Base-by-base conservation (phyloP, 1,140 invertebrate genomes). In the Drosophila arizonae region DNA sequence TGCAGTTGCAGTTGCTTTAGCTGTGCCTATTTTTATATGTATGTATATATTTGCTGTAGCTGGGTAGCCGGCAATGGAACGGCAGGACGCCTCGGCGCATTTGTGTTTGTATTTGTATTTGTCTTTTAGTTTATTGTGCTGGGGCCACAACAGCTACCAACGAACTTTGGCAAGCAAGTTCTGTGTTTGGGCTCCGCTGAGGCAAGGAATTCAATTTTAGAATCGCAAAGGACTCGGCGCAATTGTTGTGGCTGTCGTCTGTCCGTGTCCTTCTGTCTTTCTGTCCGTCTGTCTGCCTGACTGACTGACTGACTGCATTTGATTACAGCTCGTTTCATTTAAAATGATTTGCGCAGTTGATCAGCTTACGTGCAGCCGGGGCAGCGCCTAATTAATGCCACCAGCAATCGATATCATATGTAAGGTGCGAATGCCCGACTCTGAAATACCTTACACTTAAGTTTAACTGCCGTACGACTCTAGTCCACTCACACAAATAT, bases 131-230 rank as follows among this genome's bases (percentile, higher is more conserved):
- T 81, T 82, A 88, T 87, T 73, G 84, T 87, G 69, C 66, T 65
- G 72, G 66, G 68, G 68, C 76, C 46, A 52, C 58, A 63, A 50
- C 52, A 75, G 52, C 66, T 55, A 48, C 48, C 74, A 85, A 48
- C 55, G 69, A 85, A 85, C 81, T 80, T 81, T 72, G 58, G 68
- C 76, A 30, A 39, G 57, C 24, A 56, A 62, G 57, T 82, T 82
- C 87, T 81, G 82, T 87, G 67, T 79, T 86, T 86, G 82, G 76
- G 72, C 72, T 87, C 77, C 79, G 78, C 74, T 82, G 76, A 87
- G 73, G 82, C 84, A 87, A 71, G 61, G 79, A 87, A 87, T 87
- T 87, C 82, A 87, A 87, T 87, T 87, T 87, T 87, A 76, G 81
- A 81, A 84, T 79, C 76, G 68, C 72, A 43, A 66, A 64, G 67